Evolutionary conservation across 2,888 invertebrate species (phyloP), one percentile per base, ranked within the genome.

Genomic region (Tethea ocularis): DNA sequence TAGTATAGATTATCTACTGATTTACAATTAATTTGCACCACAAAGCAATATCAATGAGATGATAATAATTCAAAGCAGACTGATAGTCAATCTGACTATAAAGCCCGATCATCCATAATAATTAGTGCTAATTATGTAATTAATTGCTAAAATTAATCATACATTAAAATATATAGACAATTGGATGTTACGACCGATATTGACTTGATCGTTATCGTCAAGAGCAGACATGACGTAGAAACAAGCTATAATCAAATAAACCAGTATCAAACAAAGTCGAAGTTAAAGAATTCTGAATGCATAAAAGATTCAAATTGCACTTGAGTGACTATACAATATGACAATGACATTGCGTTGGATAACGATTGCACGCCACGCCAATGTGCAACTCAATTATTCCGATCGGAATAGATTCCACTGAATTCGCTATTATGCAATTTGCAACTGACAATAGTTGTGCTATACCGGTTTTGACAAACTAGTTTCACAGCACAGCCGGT

Each of bases 221-320:
- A 11, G 11, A 36, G 41, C n/a, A 17, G 13, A 15, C 5, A n/a
- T 5, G 1, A 15, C 6, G 38, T 33, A 33, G 13, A 2, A 36
- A 2, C n/a, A 2, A 38, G 38, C 15, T 10, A 8, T 20, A 46
- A 10, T 10, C 46, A 46, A 46, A n/a, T 1, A 20, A 46, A 41
- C 41, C 17, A 17, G 17, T 41, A n/a, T 7, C 46, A 1, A 10
- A 20, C 0, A 20, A 10, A 17, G 10, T 20, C 20, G n/a, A 41
- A 20, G n/a, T 20, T 7, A 1, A 8, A 0, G 46, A 20, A 46
- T 20, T 20, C 10, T 46, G 20, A 20, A 46, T 10, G 20, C 41
- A 46, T 20, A 7, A 38, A 46, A 46, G 46, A 46, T 46, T 46
- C 20, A 46, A 46, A 46, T 46, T 46, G 46, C 46, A 46, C 46